Evolutionary conservation across 2,113 vertebrate genomes (phyloP), one percentile per base, ranked within the genome.

Genomic region (Hydrolagus affinis): DNA sequence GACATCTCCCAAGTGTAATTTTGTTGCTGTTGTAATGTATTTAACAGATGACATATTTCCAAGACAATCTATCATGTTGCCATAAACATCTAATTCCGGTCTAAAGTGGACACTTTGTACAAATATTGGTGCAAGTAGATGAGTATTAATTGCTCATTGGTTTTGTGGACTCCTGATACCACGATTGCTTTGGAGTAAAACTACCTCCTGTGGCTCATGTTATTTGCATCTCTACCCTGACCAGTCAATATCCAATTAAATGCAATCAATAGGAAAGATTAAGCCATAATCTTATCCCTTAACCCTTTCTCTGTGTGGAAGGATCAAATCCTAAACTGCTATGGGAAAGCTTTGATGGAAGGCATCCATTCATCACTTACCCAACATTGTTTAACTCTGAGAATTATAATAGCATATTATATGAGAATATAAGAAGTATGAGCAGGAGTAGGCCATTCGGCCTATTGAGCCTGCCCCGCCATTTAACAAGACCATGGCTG

Each of bases 221-320:
- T 87, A 90, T 90, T 88, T 89, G 89, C 88, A 86, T 91, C 88
- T 87, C 59, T 89, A 19, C 32, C 8, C 73, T 44, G 14, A 75
- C 88, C 88, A 90, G 89, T 89, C 87, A 90, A 90, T 89, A 90
- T 87, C 86, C 86, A 90, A 91, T 89, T 92, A 91, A 89, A 87
- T 85, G 86, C 89, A 87, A 89, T 90, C 88, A 0, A 88, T 90
- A 85, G 71, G 86, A 87, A 89, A 86, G 86, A 89, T 85, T 90
- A 89, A 64, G 87, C 86, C 86, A 44, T 85, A 85, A 89, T 80
- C 88, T 88, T 88, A 90, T 87, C 86, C 87, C 86, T 87, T 86
- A 83, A 86, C 76, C 88, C 0, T 0, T 86, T 87, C 77, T 28
- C 17, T 69, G 21, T 32, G 28, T 19, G 60, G 8, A 85, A 66